Base-by-base conservation (phyloP, 1,140 invertebrate genomes). In the Hormaphis cornu region DNA sequence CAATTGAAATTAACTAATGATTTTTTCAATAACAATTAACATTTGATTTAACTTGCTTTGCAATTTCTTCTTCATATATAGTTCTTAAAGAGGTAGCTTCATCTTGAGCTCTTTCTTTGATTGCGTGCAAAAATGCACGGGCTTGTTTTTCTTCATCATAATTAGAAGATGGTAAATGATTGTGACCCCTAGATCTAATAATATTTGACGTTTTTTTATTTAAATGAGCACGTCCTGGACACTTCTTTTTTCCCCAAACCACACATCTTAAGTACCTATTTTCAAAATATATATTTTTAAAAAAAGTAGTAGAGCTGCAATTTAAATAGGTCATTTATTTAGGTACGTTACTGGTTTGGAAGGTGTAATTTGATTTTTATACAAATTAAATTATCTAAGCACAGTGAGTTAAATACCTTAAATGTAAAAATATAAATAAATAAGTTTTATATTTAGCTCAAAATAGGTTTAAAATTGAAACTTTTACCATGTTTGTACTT, bases 191-290 rank as follows among this genome's bases (percentile, higher is more conserved):
- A 33, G 61, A 66, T 33, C 61, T 30, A 33, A 46, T 66, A 33
- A 66, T 66, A 66, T 4, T 33, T 7, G 30, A n/a, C 14, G 61
- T 66, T 22, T 46, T 66, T 24, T 35, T 50, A 22, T 66, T 66
- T n/a, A 66, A 66, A 66, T 66, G 61, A 6, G 61, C 61, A 26
- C 61, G 44, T 24, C 61, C 61, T 0, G 61, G 61, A 50, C 61
- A 66, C n/a, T 66, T 66, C 44, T 66, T 66, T n/a, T 66, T 66
- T n/a, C 61, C 61, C 61, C 61, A 66, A 48, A 66, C 61, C 14
- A 66, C 61, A 66, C 61, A 66, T 66, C 61, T 66, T 33, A 66
- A 24, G 28, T 66, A 66, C 18, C 61, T 66, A 24, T 48, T 16
- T 44, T 28, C 22, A 66, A 33, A 66, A 6, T 35, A 54, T 6